phyloP scores from a whole-genome alignment of 1,140 invertebrate genomes.

The Lerema accius region DNA sequence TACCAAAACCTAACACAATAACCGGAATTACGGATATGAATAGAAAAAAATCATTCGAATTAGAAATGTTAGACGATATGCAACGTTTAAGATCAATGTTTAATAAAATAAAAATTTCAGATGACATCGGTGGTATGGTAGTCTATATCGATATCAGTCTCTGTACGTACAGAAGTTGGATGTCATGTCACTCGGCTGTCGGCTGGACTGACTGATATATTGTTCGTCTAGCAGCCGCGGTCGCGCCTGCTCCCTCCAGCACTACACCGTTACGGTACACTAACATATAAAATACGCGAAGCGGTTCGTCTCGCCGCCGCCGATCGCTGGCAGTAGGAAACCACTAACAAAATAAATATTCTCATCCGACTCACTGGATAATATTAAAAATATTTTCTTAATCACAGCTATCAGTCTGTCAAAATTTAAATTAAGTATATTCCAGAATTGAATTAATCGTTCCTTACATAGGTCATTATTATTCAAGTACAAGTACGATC shows the following conservation, averaged over 20 bases:
- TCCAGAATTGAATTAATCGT: constrained; percentile 80
- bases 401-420: constrained; percentile 83
- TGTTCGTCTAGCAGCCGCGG: constrained; percentile 34
- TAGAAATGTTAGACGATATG: constrained; percentile 81
- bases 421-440: constrained; percentile 83
- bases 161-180: constrained; percentile 48
- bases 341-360: constrained; percentile 82
- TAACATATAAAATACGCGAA: constrained; percentile 74
- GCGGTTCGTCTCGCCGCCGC: constrained; percentile 68
- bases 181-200: constrained; percentile 55
- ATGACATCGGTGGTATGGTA: constrained; percentile 78
- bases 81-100: constrained; percentile 77
- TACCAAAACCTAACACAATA: constrained; percentile 69
- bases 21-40: constrained; percentile 74
- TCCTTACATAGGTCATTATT: constrained; percentile 68
- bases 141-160: constrained; percentile 66
- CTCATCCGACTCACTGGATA: constrained; percentile 81
- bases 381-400: constrained; percentile 83
- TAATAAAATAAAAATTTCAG: constrained; percentile 60
- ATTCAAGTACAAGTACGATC: constrained; percentile 76
- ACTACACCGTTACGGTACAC: constrained; percentile 53
- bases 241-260: constrained; percentile 19
- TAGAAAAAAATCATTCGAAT: constrained; percentile 77
- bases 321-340: constrained; percentile 75
- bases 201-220: constrained; percentile 45